A percentile compares a stretch with the other conserved stretches of the same genome.
Conservation (phyloP, 2,888 invertebrate genomes). For the Drosophila phalerata region DNA sequence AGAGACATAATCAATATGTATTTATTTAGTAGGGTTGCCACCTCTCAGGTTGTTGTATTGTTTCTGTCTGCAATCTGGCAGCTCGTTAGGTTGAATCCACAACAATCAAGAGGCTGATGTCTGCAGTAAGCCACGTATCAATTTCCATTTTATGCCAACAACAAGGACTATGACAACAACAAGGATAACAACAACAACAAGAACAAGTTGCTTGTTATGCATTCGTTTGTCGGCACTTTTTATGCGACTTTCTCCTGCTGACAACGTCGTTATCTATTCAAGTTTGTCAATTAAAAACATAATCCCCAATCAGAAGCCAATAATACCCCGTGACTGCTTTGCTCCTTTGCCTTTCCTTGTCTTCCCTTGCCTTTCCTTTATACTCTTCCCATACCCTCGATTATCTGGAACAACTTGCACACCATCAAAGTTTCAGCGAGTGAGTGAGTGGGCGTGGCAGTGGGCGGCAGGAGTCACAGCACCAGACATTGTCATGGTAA, state of each 20-base stretch:
- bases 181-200: slow-evolving; percentile 5
- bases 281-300: slow-evolving; percentile 81
- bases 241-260: slow-evolving; percentile 74
- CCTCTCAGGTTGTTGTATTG: slow-evolving; percentile 17
- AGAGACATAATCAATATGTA: slow-evolving; percentile 14
- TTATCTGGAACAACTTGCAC: slow-evolving; percentile 62
- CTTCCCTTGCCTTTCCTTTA: not conserved
- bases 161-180: slow-evolving; percentile 10
- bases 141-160: slow-evolving; percentile 55
- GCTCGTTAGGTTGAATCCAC: slow-evolving; percentile 27
- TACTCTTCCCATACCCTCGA: slow-evolving; percentile 6
- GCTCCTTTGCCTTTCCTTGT: not conserved
- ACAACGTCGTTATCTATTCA: slow-evolving; percentile 80
- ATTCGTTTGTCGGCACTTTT: slow-evolving; percentile 75
- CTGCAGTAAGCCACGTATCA: slow-evolving; percentile 55
- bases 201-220: slow-evolving; percentile 67
- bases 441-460: slow-evolving; percentile 5
- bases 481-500: slow-evolving; percentile 75
- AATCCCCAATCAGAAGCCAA: slow-evolving; percentile 82
- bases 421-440: slow-evolving; percentile 62
- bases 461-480: slow-evolving; percentile 15
- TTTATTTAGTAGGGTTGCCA: slow-evolving; percentile 17
- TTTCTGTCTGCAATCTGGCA: slow-evolving; percentile 20
- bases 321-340: slow-evolving; percentile 58
- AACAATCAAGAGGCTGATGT: not conserved